phyloP scores from a whole-genome alignment of 2,888 invertebrate species.

The Oxytorus armatus region DNA sequence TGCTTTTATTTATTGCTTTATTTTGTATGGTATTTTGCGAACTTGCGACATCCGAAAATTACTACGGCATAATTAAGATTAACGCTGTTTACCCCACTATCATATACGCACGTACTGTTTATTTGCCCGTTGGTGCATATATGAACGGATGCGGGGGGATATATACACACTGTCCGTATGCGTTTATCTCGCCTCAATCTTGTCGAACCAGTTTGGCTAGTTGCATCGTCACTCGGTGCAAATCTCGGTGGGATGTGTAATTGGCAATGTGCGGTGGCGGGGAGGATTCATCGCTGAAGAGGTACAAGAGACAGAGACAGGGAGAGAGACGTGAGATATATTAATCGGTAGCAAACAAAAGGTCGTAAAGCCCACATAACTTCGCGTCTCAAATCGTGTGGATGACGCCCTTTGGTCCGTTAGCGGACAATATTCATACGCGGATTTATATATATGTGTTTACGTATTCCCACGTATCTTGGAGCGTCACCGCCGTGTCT shows the following conservation, averaged over 20 bases:
- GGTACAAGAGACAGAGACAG: conserved; percentile 13
- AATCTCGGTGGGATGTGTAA: conserved; percentile 66
- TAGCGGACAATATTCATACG: neutral
- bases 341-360: neutral
- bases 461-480: conserved; percentile 23
- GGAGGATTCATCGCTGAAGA: conserved; percentile 59
- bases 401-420: neutral
- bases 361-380: neutral
- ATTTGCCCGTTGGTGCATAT: conserved; percentile 8
- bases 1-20: neutral
- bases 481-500: conserved; percentile 3
- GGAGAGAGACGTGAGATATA: neutral
- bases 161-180: conserved; percentile 38
- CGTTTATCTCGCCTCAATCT: conserved; percentile 58
- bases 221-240: conserved; percentile 64
- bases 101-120: neutral
- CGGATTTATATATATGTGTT: neutral
- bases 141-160: neutral
- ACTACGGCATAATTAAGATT: conserved; percentile 11
- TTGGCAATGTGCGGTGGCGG: conserved; percentile 62
- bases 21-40: too few species aligned
- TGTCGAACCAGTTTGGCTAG: conserved; percentile 64
- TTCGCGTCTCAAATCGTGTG: neutral
- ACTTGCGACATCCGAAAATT: neutral
- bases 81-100: neutral